Evolutionary conservation across 64 coral and sea anemone genomes (phyloP), one percentile per base, ranked within the genome.

Genomic region (Actinia tenebrosa): DNA sequence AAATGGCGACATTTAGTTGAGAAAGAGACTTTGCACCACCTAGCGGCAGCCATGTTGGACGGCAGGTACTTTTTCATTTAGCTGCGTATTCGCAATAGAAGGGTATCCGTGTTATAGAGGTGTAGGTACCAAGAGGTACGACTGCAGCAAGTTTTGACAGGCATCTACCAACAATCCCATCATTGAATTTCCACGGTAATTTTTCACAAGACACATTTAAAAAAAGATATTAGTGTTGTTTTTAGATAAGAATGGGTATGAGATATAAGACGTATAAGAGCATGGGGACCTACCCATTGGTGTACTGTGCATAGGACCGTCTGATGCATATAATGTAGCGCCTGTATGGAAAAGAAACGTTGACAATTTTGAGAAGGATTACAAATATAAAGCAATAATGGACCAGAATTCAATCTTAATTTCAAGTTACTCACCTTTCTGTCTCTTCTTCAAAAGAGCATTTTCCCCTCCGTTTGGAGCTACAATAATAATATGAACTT

Each of bases 241-340:
- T 56, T 56, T 56, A 56, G 55, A 56, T 13, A 56, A 3, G 26
- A 30, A 83, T 11, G 43, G 6, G 11, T 1, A 37, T 1, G 27
- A 25, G 25, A 0, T 26, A 44, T 10, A 16, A 11, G 16, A 18
- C 5, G 17, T 17, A 20, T 22, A 25, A 69, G 18, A 69, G n/a
- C 64, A 69, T 22, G 64, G 64, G 80, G 20, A 86, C 97, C 68
- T 91, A 99, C 97, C 97, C 63, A 99, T 87, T 2, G 97, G 97
- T 53, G 97, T 99, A 79, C 97, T 99, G 83, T 99, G 97, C 97
- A 99, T 99, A 20, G 97, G 97, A 22, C 97, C 97, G 75, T 99
- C 97, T 18, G 97, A 99, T 23, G 97, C 97, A 61, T 99, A 99
- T 56, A 99, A 94, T 15, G 97, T 93, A 59, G 97, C 97, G 89